phyloP scores from a whole-genome alignment of 2,797 vertebrate genomes.

The Hybognathus amarus region DNA sequence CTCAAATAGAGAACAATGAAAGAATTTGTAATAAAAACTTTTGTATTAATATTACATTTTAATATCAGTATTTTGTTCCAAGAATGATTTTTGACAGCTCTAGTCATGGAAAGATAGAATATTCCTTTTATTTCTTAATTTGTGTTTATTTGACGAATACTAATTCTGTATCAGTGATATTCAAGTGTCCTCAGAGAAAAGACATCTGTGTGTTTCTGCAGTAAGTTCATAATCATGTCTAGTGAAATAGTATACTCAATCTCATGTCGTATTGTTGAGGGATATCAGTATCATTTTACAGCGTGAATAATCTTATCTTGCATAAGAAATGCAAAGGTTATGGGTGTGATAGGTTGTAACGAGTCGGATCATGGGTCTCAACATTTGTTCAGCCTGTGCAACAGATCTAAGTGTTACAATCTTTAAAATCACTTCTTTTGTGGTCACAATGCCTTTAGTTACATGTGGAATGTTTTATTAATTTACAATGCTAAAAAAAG shows the following conservation, averaged over 20 bases:
- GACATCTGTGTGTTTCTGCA: background rate
- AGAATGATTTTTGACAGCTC: background rate
- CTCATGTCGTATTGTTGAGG: background rate
- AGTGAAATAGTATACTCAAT: background rate
- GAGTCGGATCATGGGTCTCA: background rate
- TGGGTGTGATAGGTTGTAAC: constrained; percentile 3
- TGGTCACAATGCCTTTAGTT: constrained; percentile 10
- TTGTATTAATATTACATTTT: constrained; percentile 19
- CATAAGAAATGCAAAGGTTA: constrained; percentile 23
- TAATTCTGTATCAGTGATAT: constrained; percentile 8
- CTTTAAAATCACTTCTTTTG: constrained; percentile 23
- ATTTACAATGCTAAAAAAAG: constrained; percentile 9
- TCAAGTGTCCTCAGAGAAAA: background rate
- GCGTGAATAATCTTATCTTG: background rate
- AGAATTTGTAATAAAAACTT: background rate
- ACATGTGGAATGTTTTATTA: background rate
- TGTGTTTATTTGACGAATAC: background rate
- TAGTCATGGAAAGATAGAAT: background rate
- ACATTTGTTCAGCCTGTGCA: background rate
- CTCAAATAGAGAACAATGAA: background rate
- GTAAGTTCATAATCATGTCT: background rate
- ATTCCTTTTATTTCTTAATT: background rate
- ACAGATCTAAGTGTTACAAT: constrained; percentile 10
- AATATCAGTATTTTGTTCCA: constrained; percentile 17
- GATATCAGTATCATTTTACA: background rate